phyloP scores from a whole-genome alignment of 2,113 vertebrate genomes.

The Australoheros scitulus region DNA sequence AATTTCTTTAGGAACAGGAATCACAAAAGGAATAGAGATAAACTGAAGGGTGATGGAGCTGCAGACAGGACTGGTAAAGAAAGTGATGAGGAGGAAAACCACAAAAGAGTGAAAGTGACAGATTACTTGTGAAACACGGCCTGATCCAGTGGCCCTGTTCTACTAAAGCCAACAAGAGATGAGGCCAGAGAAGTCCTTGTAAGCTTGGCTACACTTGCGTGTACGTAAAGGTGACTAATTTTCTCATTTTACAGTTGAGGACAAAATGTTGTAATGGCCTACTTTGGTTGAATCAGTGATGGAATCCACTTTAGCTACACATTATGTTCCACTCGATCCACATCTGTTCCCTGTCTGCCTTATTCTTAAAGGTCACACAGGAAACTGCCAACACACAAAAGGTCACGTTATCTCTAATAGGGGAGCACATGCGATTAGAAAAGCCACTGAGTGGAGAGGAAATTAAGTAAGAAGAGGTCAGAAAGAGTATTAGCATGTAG shows the following conservation, averaged over 20 bases:
- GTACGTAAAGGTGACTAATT: conserved; percentile 72
- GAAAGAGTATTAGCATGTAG: conserved; percentile 36
- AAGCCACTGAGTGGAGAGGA: conserved; percentile 39
- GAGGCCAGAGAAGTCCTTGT: conserved; percentile 53
- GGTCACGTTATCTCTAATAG: conserved; percentile 75
- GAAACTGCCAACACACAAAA: conserved; percentile 77
- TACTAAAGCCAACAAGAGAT: conserved; percentile 27
- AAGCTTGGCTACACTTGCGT: conserved; percentile 46
- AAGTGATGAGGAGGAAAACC: conserved; percentile 49
- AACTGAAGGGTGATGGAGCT: conserved; percentile 30
- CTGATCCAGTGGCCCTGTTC: conserved; percentile 31
- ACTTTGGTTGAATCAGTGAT: conserved; percentile 40
- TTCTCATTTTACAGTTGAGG: conserved; percentile 71
- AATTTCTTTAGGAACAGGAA: conserved; percentile 3
- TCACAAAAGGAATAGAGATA: conserved; percentile 11
- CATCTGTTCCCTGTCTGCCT: conserved; percentile 65
- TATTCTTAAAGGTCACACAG: conserved; percentile 72
- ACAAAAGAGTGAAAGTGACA: conserved; percentile 53
- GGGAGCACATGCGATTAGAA: conserved; percentile 65
- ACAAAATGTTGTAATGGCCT: conserved; percentile 60
- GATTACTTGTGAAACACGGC: conserved; percentile 61
- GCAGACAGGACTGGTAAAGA: conserved; percentile 12
- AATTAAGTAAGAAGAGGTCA: conserved; percentile 26
- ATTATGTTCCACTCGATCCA: conserved; percentile 66
- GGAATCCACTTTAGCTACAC: conserved; percentile 58